Base-by-base conservation (phyloP, 1,140 invertebrate genomes). In the Drosophila prosaltans region DNA sequence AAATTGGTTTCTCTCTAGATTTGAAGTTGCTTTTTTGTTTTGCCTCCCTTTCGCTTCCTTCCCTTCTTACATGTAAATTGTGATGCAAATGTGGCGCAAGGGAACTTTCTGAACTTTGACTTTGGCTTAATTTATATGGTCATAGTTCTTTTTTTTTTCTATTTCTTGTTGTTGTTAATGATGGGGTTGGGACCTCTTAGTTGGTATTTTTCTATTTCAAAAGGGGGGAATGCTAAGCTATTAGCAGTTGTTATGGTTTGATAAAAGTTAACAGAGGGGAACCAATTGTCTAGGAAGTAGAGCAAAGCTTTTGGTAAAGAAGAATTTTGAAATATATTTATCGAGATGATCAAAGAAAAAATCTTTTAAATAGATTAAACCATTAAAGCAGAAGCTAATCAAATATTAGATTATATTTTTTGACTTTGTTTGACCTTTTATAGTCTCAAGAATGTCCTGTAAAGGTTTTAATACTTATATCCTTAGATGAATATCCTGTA, bases 61-160 rank as follows among this genome's bases (percentile, higher is more conserved):
- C 36, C 21, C 9, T 21, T 16, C 32, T 26, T 32, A 70, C 74
- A 63, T 74, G 72, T 70, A 58, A 63, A 62, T 59, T 59, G 36
- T 54, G 51, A 70, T 71, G 66, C 65, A 81, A 85, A 85, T 70
- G 72, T 69, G 72, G 61, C 63, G 36, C 61, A 62, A 11, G 72
- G 78, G 75, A 74, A 61, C 69, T 57, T 62, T 78, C 75, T 85
- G 82, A 85, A 85, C 82, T 85, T 72, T 86, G 72, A 81, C 74
- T 77, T 61, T 40, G 41, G 60, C 74, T 57, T 77, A 70, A 77
- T 77, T 77, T 77, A 77, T 77, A 39, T 76, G 72, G 65, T 76
- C 74, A 76, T 58, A 74, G 16, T n/a, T 51, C 63, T 61, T 55
- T 75, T 10, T 26, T 57, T 32, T 32, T 57, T 26, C 7, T 39